Conservation (phyloP, 2,888 invertebrate species). For the Dyspetes luteomarginatus region DNA sequence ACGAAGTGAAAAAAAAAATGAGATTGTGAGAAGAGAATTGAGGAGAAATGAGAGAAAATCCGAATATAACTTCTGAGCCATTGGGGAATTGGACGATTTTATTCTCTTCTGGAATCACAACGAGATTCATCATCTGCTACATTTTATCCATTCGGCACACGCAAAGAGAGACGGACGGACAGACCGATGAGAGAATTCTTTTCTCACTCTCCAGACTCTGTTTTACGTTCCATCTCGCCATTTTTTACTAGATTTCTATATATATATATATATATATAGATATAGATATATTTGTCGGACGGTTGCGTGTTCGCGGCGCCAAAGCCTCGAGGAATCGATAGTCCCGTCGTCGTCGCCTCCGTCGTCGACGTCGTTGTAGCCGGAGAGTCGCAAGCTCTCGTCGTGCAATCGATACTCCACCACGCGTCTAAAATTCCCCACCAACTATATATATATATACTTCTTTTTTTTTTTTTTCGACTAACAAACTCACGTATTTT, state of each 20-base stretch:
- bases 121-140: slow-evolving; percentile 44
- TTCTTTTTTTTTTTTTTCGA: too few relatives aligned
- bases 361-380: slow-evolving; percentile 46
- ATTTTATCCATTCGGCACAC: slow-evolving; percentile 7
- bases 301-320: slow-evolving; percentile 62
- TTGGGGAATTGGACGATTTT: slow-evolving; percentile 23
- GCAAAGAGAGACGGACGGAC: background rate
- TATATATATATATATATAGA: background rate
- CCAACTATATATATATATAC: background rate
- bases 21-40: background rate
- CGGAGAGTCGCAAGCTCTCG: slow-evolving; percentile 51
- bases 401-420: slow-evolving; percentile 58
- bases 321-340: slow-evolving; percentile 64
- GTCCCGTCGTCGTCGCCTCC: slow-evolving; percentile 56
- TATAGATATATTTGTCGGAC: slow-evolving; percentile 23
- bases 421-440: slow-evolving; percentile 37
- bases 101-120: slow-evolving; percentile 14
- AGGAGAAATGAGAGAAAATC: background rate
- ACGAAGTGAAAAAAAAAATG: slow-evolving; percentile 11
- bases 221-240: background rate
- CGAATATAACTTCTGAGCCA: slow-evolving; percentile 21
- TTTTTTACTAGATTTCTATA: background rate
- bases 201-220: background rate
- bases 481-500: too few relatives aligned
- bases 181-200: background rate